Evolutionary conservation across 2,797 vertebrate species (phyloP).

Genomic region (Masticophis lateralis): DNA sequence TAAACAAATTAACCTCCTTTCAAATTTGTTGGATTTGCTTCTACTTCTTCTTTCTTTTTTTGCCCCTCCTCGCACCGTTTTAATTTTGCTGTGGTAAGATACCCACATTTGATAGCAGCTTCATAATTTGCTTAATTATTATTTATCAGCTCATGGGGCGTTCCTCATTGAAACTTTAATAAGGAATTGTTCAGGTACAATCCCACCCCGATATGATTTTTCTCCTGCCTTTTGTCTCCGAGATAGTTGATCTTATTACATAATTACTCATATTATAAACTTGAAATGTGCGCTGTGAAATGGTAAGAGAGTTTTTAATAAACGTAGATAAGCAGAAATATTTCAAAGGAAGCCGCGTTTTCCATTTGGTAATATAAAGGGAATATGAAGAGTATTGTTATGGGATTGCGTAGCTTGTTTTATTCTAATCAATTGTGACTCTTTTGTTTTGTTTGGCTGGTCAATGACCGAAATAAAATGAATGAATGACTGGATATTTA

Average conservation of each 20-base stretch:
- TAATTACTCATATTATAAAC: constrained; percentile 12
- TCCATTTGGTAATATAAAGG: neutral
- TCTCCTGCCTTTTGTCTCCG: neutral
- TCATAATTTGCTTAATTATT: constrained; percentile 7
- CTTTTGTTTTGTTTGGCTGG: neutral
- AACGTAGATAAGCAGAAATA: neutral
- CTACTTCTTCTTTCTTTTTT: neutral
- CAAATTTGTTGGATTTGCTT: neutral
- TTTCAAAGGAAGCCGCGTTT: neutral
- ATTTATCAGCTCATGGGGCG: neutral
- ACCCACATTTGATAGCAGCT: neutral
- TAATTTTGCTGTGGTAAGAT: neutral
- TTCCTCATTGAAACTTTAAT: constrained; percentile 14
- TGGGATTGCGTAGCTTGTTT: neutral
- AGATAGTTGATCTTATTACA: constrained; percentile 21
- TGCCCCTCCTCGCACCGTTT: neutral
- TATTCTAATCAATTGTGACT: neutral
- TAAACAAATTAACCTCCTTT: constrained; percentile 7
- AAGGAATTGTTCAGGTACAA: neutral
- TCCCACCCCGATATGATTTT: neutral
- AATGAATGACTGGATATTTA: neutral
- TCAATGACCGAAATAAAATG: neutral
- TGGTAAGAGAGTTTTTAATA: neutral
- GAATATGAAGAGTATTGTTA: neutral
- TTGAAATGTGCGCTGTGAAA: neutral